Conservation (phyloP, 92 coral and sea anemone species). For the Porites divaricata region DNA sequence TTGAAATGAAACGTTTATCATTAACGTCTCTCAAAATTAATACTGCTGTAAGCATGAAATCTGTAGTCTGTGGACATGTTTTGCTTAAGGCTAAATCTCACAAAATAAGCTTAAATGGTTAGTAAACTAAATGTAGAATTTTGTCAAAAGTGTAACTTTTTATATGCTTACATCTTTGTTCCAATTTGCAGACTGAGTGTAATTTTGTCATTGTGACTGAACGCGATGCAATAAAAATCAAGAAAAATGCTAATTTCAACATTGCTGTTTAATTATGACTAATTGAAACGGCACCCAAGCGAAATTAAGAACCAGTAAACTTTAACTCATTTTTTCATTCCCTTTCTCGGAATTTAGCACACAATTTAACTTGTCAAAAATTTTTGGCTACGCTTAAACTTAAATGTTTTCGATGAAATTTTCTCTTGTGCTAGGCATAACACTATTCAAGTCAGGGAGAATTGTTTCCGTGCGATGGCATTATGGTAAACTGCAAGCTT, state of each 20-base stretch:
- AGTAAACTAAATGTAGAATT: neutral
- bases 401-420: neutral
- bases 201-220: neutral
- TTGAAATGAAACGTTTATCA: no score
- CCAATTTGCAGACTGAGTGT: no score
- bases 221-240: neutral
- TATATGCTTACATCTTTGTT: neutral
- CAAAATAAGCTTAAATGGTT: neutral
- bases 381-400: neutral
- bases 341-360: neutral
- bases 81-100: neutral
- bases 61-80: neutral
- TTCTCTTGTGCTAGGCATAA: neutral
- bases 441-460: neutral
- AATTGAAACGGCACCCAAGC: slow-evolving; percentile 1
- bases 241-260: slow-evolving; percentile 11
- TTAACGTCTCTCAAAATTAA: neutral
- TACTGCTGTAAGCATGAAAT: neutral
- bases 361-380: neutral
- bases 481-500: neutral
- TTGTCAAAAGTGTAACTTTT: neutral
- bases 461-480: neutral
- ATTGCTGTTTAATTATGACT: neutral
- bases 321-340: neutral
- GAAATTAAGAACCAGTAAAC: neutral